Conservation (phyloP, 2,113 vertebrate species). For the Cyanoderma ruficeps region DNA sequence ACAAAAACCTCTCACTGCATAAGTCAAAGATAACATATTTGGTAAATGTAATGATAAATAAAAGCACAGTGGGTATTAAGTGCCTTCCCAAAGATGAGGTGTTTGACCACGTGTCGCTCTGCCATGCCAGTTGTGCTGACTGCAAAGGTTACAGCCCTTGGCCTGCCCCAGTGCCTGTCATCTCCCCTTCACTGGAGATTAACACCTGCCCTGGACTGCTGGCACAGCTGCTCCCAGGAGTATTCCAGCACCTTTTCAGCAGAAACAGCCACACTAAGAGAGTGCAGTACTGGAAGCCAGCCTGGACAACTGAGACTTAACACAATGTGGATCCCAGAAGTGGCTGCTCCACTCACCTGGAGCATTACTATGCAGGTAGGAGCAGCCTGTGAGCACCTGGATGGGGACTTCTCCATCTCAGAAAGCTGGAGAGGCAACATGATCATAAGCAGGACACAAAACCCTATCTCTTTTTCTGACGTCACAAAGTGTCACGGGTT, state of each 20-base stretch:
- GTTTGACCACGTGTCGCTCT: accelerated
- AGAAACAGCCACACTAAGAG: background rate
- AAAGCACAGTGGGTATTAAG: background rate
- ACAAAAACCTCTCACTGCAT: background rate
- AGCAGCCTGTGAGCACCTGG: background rate
- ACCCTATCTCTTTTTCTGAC: background rate
- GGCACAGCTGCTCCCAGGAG: background rate
- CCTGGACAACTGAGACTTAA: background rate
- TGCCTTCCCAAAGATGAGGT: background rate
- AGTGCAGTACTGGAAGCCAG: background rate
- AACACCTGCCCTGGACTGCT: background rate
- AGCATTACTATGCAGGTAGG: accelerated
- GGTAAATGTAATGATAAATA: background rate
- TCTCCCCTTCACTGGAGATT: background rate
- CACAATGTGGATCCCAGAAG: background rate
- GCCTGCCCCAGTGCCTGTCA: background rate
- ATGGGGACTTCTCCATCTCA: background rate
- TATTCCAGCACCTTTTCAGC: background rate
- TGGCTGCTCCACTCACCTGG: accelerated
- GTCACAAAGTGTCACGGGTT: background rate
- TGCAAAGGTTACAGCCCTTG: background rate
- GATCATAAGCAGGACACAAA: background rate
- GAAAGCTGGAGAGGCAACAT: background rate
- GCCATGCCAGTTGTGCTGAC: background rate
- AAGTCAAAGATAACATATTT: background rate